A percentile compares a stretch with the other conserved stretches of the same genome.
Evolutionary conservation across 2,113 vertebrate species (phyloP).

Genomic region (pig (Sus scrofa)): DNA sequence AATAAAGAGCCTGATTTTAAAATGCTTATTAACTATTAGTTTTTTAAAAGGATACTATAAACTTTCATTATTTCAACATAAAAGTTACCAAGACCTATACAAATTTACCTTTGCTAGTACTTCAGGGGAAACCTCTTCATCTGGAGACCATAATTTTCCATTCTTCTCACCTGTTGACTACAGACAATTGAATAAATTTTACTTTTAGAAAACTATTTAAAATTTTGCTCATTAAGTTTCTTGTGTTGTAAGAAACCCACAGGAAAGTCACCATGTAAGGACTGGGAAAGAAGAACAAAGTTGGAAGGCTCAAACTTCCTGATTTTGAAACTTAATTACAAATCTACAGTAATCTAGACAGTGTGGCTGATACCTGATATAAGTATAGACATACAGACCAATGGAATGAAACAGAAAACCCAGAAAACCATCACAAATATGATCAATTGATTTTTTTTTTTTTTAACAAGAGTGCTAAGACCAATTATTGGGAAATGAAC

Average conservation of each 20-base stretch:
- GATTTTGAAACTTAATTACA: conserved; percentile 3
- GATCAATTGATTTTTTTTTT: background rate
- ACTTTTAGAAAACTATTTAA: conserved; percentile 39
- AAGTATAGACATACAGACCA: background rate
- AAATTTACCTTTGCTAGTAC: conserved; percentile 96
- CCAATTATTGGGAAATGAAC: conserved; percentile 4
- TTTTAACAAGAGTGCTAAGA: background rate
- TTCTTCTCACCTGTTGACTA: conserved; percentile 98
- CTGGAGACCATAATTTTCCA: conserved; percentile 97
- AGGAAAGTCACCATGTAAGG: background rate
- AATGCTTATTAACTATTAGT: conserved; percentile 1
- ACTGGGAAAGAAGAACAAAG: conserved; percentile 41
- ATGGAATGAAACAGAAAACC: background rate
- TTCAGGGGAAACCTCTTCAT: conserved; percentile 99
- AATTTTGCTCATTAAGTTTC: conserved; percentile 15
- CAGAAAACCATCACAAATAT: background rate
- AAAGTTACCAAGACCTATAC: conserved; percentile 9
- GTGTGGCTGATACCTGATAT: background rate
- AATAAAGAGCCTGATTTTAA: conserved; percentile 9
- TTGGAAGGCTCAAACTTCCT: background rate
- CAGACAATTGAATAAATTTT: conserved; percentile 83
- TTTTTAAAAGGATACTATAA: background rate
- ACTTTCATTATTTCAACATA: conserved; percentile 17
- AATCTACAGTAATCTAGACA: background rate
- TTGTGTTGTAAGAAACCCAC: background rate